Evolutionary conservation across 2,888 invertebrate genomes (phyloP), one percentile per base, ranked within the genome.

Genomic region (Phragmatobia fuliginosa): DNA sequence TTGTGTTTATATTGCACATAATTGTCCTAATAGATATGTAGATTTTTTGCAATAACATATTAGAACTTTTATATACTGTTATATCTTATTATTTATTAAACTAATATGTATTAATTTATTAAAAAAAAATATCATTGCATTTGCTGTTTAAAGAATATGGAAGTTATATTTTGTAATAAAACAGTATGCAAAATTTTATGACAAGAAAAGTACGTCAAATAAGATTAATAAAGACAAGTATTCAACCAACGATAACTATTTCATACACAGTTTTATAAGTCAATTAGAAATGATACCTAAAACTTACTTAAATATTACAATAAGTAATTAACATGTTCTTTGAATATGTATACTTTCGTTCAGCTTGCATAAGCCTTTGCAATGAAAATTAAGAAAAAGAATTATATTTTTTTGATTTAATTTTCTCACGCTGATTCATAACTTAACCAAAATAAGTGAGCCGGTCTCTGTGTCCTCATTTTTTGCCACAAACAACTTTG

Each of bases 401-500:
- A 78, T 83, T 68, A 69, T 75, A 89, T 89, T 86, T 88, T 41
- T 87, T 87, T 59, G 85, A 88, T 89, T 92, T 92, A 91, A 92
- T 91, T 90, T 91, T 94, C 92, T 93, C 92, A 92, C 90, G 90
- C 90, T 94, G 94, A 94, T 91, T 94, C 94, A 94, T 92, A 93
- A 89, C 84, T 88, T 86, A 86, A 90, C 90, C 89, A 91, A 94
- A 93, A 92, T 93, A 91, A 94, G 91, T 88, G 86, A 92, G 91
- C 92, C 90, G 92, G 92, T 92, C 91, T 91, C 88, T 73, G 89
- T 91, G 94, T 91, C 93, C 94, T 87, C 94, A 94, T 94, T 95
- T 95, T 95, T 95, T 94, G 91, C 94, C 90, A 90, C 93, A 94
- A 94, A 94, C 94, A 94, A 93, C 94, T 93, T 92, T 82, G 81